Base-by-base conservation (phyloP, 2,113 vertebrate species). In the Anoura caudifer region DNA sequence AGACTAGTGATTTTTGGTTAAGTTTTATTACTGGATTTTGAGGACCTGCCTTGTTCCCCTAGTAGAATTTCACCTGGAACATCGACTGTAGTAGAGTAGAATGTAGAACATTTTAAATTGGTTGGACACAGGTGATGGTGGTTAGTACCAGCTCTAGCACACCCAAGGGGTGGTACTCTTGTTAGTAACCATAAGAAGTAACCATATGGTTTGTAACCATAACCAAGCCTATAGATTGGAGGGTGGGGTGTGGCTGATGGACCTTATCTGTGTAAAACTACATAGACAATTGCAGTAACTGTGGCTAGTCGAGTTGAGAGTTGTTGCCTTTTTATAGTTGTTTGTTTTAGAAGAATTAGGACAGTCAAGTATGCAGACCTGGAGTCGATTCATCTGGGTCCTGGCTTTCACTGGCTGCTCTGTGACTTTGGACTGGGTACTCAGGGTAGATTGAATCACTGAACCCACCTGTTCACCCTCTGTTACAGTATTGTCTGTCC, bases 401-500 rank as follows among this genome's bases (percentile, higher is more conserved):
- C 43, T 94, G 28, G 16, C 63, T 91, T 91, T 77, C 22, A 36
- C 2, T 70, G 47, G 5, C 41, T 13, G 0, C 13, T 10, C 2
- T 47, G 0, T 75, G 45, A 90, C 89, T 85, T 41, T 89, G 72
- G 45, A 56, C 24, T 36, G 31, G 26, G 50, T 38, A 15, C 20
- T 65, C 13, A 0, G 28, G 8, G 24, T 45, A 65, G 89, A 79
- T 36, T 50, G 70, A 79, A 22, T 65, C n/a, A 56, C 2, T 2
- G 38, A 89, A 13, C 45, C 45, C 54, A n/a, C 4, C 10, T n/a
- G 83, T 47, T 65, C 10, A 61, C 15, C 6, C 63, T 19, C 36
- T 41, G 36, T 36, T 47, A 2, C 1, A 7, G 9, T 28, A 9
- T n/a, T 56, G 4, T 10, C 2, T 56, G 4, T 10, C 2, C 43